Conservation (phyloP, 2,113 vertebrate species). For the Neofelis nebulosa region DNA sequence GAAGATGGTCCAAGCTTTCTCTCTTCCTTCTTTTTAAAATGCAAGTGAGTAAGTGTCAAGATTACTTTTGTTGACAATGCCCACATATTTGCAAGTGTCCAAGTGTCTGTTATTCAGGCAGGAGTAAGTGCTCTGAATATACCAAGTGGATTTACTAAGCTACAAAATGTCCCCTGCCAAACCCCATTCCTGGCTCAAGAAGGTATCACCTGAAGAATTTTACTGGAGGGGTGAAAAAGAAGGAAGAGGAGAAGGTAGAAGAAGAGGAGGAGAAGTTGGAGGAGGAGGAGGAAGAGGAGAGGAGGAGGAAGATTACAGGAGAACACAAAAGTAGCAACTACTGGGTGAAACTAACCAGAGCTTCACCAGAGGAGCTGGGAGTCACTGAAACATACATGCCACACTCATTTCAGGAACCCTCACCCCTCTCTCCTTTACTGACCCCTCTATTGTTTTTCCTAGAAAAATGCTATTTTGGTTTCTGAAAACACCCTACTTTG, state of each 20-base stretch:
- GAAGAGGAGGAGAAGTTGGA: neutral
- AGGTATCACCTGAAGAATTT: neutral
- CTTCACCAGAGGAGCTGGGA: neutral
- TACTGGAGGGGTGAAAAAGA: neutral
- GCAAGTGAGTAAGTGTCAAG: neutral
- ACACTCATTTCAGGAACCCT: neutral
- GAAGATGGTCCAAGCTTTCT: neutral
- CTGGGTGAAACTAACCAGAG: neutral
- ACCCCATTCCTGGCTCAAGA: neutral
- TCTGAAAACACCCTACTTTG: neutral
- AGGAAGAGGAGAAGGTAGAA: neutral
- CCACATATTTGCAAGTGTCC: neutral
- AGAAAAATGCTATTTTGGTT: neutral
- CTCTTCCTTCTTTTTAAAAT: conserved; percentile 30
- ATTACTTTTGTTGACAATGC: neutral
- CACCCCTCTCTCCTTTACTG: neutral
- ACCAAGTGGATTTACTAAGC: neutral
- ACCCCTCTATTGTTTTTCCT: neutral
- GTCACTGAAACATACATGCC: neutral
- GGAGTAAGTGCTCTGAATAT: neutral
- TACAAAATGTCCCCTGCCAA: neutral
- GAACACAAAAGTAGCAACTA: neutral
- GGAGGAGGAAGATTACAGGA: neutral
- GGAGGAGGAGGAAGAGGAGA: neutral
- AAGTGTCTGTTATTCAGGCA: neutral